Evolutionary conservation across 2,797 vertebrate genomes (phyloP).

Genomic region (Chloroceryle inda): DNA sequence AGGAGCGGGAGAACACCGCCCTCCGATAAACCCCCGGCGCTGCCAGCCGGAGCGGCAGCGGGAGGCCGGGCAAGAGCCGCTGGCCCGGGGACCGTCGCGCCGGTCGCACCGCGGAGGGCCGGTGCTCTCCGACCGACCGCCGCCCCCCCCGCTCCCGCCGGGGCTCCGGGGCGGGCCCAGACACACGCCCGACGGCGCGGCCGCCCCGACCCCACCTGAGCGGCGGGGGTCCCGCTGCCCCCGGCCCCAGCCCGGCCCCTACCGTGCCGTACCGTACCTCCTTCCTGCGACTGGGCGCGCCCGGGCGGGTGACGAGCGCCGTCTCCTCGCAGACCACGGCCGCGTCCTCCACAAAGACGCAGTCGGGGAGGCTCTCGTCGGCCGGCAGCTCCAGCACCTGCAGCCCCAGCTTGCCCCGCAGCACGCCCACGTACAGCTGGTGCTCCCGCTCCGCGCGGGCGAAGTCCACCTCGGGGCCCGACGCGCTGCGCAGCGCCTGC

Average conservation of each 20-base stretch:
- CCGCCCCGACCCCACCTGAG: slow-evolving; percentile 73
- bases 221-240: slow-evolving; percentile 79
- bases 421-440: slow-evolving; percentile 86
- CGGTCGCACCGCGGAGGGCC: background rate
- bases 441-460: slow-evolving; percentile 84
- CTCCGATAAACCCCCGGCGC: accelerated
- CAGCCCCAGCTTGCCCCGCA: slow-evolving; percentile 89
- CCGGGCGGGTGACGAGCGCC: slow-evolving; percentile 92
- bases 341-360: slow-evolving; percentile 95
- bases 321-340: slow-evolving; percentile 95
- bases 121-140: background rate
- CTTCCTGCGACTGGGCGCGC: slow-evolving; percentile 89
- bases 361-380: slow-evolving; percentile 92
- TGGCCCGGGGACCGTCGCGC: background rate
- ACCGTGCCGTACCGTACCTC: slow-evolving; percentile 91
- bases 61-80: background rate
- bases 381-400: slow-evolving; percentile 90
- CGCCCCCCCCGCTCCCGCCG: background rate
- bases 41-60: background rate
- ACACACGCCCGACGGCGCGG: background rate
- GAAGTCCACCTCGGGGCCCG: slow-evolving; percentile 83
- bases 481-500: slow-evolving; percentile 83
- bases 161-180: background rate
- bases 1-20: background rate
- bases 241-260: slow-evolving; percentile 9